Evolutionary conservation across 2,888 invertebrate species (phyloP).

Genomic region (Drosophila basisetae): DNA sequence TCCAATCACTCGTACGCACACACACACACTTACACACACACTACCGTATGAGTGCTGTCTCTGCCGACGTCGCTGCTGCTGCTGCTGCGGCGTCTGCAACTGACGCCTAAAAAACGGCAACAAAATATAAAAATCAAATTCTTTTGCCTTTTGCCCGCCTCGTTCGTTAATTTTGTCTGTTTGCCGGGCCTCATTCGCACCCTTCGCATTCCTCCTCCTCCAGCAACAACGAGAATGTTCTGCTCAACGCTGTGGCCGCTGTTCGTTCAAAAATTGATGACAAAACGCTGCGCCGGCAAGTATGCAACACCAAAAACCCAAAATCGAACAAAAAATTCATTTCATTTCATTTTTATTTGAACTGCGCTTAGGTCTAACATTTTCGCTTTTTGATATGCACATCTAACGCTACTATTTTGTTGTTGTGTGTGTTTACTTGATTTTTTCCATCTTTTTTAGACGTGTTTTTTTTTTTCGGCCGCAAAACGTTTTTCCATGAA

Average conservation of each 20-base stretch:
- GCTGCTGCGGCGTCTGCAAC: conserved; percentile 66
- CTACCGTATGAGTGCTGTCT: conserved; percentile 6
- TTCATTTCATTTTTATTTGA: conserved; percentile 27
- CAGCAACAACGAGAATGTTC: conserved; percentile 8
- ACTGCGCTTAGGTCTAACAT: conserved; percentile 41
- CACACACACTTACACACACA: background rate
- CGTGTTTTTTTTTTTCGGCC: conserved; percentile 59
- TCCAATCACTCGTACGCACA: conserved; percentile 27
- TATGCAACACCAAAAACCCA: conserved; percentile 46
- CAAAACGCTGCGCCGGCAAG: conserved; percentile 50
- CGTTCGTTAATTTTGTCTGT: conserved; percentile 70
- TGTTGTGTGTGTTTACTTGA: conserved; percentile 13
- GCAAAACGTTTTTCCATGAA: conserved; percentile 74
- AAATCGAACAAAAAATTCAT: conserved; percentile 29
- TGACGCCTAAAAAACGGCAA: conserved; percentile 78
- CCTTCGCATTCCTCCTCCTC: background rate
- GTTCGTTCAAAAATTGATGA: conserved; percentile 57
- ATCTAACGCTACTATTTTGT: conserved; percentile 28
- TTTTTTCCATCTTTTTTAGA: conserved; percentile 35
- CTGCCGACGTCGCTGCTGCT: conserved; percentile 28
- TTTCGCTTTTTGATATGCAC: conserved; percentile 56
- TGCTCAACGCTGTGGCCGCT: conserved; percentile 29
- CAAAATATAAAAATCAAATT: conserved; percentile 79
- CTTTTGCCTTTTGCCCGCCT: conserved; percentile 58
- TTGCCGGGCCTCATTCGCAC: conserved; percentile 57